Evolutionary conservation across 2,888 invertebrate genomes (phyloP), one percentile per base, ranked within the genome.

Genomic region (Capitulum mitella): DNA sequence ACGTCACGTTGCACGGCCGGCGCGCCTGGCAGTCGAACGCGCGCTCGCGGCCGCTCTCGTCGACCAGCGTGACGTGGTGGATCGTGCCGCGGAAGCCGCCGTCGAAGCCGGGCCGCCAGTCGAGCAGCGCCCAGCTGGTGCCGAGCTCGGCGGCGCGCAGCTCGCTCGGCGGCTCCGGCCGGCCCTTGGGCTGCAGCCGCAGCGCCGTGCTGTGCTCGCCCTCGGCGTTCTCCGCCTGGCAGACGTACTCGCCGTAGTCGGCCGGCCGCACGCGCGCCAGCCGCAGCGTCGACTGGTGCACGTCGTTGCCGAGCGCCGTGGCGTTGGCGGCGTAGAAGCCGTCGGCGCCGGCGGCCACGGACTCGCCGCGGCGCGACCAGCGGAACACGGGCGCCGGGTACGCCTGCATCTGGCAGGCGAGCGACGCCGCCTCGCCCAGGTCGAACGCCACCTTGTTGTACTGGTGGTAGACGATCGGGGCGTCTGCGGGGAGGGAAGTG

Each of bases 321-420:
- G 80, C 51, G 51, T 80, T 80, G 34, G 75, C 77, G 34, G 43
- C 29, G 78, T 79, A 80, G 78, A 94, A 88, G 2, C 93, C 94
- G 0, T 93, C 93, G 0, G 91, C 91, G 8, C 93, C 93, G 84
- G 95, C 94, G 79, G 92, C 92, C 6, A 94, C 93, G 75, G 93
- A 91, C 0, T 94, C 94, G 37, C 79, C 81, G 19, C 79, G 80
- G 12, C 78, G 78, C 29, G 79, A 80, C 96, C 96, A 97, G 84
- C 95, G 94, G 86, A 96, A 95, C 84, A 94, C 94, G 0, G 96
- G 95, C 84, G 93, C 92, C 0, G 96, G 96, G 86, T 94, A 96
- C 0, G 96, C 94, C 84, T 94, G 93, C 26, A 96, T 94, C 84
- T 92, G 91, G 85, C 96, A 96, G 0, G 92, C 89, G 43, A 97